Conservation (phyloP, 2,113 vertebrate genomes). For the Epinephelus fuscoguttatus region DNA sequence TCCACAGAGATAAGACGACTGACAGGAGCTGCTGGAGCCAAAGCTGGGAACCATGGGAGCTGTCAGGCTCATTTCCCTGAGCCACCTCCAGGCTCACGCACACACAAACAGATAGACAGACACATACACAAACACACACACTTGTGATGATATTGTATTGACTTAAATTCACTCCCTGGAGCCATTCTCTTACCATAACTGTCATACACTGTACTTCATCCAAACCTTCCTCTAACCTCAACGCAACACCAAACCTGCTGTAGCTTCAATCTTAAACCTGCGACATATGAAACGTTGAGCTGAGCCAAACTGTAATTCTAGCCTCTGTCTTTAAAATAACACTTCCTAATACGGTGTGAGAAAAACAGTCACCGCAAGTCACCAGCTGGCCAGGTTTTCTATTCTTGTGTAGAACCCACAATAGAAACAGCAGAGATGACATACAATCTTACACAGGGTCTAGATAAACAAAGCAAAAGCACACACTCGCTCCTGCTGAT, state of each 20-base stretch:
- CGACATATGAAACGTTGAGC: not conserved
- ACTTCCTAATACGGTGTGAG: constrained; percentile 43
- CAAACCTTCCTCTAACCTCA: not conserved
- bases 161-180: constrained; percentile 24
- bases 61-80: constrained; percentile 66
- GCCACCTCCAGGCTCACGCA: constrained; percentile 50
- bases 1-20: constrained; percentile 70
- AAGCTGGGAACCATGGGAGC: constrained; percentile 65
- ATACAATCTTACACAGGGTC: not conserved
- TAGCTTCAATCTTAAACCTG: constrained; percentile 2
- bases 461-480: not conserved
- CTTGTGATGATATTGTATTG: constrained; percentile 38
- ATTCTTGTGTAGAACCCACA: constrained; percentile 52
- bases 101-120: constrained; percentile 13
- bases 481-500: not conserved
- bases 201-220: constrained; percentile 1
- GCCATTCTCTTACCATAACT: not conserved
- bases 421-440: constrained; percentile 31
- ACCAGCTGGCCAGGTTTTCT: constrained; percentile 48
- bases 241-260: not conserved
- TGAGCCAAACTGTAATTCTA: constrained; percentile 26
- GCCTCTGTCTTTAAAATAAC: constrained; percentile 51
- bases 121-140: constrained; percentile 33
- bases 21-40: constrained; percentile 74
- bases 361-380: constrained; percentile 19